Evolutionary conservation across 2,888 invertebrate genomes (phyloP).

Genomic region (Stenoptilia bipunctidactyla): DNA sequence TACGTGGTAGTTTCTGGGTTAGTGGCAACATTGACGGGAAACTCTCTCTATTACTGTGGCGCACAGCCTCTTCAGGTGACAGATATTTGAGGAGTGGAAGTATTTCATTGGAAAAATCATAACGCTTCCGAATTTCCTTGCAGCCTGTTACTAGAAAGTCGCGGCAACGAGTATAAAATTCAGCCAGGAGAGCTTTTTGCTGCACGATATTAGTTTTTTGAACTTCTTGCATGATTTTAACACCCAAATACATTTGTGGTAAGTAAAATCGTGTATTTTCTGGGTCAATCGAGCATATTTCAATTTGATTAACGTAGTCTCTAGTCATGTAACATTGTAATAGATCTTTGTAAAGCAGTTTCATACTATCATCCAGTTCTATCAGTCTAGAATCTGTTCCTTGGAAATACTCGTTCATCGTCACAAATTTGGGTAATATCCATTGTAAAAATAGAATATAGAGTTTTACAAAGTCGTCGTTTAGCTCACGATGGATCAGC

Average conservation of each 20-base stretch:
- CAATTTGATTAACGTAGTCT: no score
- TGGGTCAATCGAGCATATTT: no score
- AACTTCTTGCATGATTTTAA: no score
- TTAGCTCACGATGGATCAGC: neutral
- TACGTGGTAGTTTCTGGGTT: conserved; percentile 10
- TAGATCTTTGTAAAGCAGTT: no score
- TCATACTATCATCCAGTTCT: no score
- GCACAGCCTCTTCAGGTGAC: conserved; percentile 8
- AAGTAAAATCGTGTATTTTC: no score
- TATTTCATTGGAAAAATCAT: conserved; percentile 8
- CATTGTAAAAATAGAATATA: neutral
- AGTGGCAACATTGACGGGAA: conserved; percentile 9
- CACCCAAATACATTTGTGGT: no score
- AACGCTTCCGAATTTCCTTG: conserved; percentile 8
- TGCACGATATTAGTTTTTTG: no score
- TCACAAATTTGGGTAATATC: conserved; percentile 2
- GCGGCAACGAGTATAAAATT: neutral
- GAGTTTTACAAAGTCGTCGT: neutral
- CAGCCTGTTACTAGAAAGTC: conserved; percentile 7
- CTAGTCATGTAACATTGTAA: no score
- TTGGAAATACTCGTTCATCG: no score
- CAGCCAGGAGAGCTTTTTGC: no score
- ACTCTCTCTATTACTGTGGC: conserved; percentile 8
- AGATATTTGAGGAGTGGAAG: conserved; percentile 7
- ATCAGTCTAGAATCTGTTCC: no score